Percentiles rank a stretch among this genome's conserved stretches.
Conservation (phyloP, 2,113 vertebrate species). For the Platichthys stellatus region DNA sequence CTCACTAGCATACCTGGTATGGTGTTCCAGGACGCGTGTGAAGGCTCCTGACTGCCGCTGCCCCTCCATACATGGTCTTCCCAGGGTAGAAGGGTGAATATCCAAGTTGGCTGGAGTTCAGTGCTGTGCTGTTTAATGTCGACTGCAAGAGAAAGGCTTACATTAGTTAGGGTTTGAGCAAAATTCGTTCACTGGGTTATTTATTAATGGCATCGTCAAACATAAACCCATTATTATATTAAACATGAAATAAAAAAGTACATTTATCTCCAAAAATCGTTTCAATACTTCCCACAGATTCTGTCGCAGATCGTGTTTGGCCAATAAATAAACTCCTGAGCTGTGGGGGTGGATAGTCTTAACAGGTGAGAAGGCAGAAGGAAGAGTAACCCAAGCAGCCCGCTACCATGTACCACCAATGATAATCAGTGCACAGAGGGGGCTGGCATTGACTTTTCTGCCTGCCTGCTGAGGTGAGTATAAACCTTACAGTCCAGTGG, state of each 20-base stretch:
- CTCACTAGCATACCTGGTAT: slow-evolving; percentile 85
- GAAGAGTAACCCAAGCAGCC: no score
- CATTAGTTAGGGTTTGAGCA: neutral
- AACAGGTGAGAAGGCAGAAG: no score
- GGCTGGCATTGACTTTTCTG: no score
- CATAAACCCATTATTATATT: neutral
- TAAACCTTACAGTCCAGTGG: no score
- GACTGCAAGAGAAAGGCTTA: slow-evolving; percentile 66
- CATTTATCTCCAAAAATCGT: no score
- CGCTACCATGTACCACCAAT: no score
- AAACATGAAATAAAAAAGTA: neutral
- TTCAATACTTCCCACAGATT: no score
- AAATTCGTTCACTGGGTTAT: neutral
- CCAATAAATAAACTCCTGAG: no score
- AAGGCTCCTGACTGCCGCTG: slow-evolving; percentile 84
- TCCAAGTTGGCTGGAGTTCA: slow-evolving; percentile 93
- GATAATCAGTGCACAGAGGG: no score
- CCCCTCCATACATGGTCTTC: slow-evolving; percentile 96
- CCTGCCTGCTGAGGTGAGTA: no score
- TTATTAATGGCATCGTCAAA: neutral
- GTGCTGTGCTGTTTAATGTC: slow-evolving; percentile 87
- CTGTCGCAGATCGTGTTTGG: no score
- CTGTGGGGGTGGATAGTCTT: no score
- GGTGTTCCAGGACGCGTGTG: slow-evolving; percentile 83
- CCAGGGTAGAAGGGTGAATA: slow-evolving; percentile 97